These are phyloP conservation scores for Pseudolaguvia tuberculata DNA, from an alignment of 2,113 vertebrate genomes.

Conservation along the genomic window DNA sequence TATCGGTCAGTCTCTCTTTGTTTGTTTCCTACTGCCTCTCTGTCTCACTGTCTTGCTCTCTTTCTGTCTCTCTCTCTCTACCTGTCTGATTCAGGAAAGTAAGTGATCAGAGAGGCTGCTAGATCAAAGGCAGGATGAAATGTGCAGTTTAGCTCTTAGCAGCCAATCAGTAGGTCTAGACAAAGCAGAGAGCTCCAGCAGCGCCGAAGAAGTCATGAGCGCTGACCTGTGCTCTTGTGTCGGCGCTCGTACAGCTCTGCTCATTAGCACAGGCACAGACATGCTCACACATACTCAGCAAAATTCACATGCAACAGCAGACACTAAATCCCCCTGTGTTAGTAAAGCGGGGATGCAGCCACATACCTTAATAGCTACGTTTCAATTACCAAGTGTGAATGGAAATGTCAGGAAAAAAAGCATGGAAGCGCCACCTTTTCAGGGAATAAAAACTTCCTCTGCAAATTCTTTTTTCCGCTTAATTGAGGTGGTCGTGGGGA, in stretches of 20 bases:
- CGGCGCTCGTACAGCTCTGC: not conserved
- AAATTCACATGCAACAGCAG: not conserved
- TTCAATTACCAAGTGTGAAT: no score
- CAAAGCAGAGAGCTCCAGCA: conserved; percentile 3
- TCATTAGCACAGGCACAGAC: conserved; percentile 1
- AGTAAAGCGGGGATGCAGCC: not conserved
- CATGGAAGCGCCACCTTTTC: no score
- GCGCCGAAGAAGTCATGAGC: not conserved
- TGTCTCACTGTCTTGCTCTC: not conserved
- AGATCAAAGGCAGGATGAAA: conserved; percentile 42
- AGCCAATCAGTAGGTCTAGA: conserved; percentile 36
- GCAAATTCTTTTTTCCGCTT: no score
- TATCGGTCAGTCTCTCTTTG: no score
- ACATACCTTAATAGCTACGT: not conserved
- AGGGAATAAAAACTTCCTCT: no score
- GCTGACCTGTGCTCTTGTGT: not conserved
- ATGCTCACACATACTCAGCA: not conserved
- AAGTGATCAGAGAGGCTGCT: conserved; percentile 38
- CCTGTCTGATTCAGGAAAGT: conserved; percentile 13
- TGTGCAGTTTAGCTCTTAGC: conserved; percentile 35
- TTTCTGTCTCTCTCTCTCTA: conserved; percentile 19
- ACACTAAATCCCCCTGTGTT: not conserved
- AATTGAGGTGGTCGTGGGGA: no score
- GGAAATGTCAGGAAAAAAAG: no score
- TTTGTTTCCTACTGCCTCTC: no score